Conservation (phyloP, 2,113 vertebrate genomes). For the Oncorhynchus mykiss region DNA sequence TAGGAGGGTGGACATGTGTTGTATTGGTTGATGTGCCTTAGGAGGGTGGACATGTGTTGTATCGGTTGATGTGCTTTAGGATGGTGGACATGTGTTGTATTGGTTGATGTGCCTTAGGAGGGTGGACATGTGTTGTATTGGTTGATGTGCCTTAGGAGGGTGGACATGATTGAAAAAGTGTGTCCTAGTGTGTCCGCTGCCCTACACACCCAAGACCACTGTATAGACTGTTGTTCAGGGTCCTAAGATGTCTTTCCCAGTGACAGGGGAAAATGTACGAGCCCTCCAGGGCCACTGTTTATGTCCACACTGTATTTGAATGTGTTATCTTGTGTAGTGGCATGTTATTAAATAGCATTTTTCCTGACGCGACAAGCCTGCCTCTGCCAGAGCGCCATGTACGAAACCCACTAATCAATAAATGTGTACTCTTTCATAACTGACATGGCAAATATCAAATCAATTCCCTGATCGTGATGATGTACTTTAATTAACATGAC, state of each 20-base stretch:
- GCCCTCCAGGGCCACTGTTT: not conserved
- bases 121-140: not conserved
- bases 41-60: too few species aligned
- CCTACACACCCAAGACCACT: too few species aligned
- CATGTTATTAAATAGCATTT: slow-evolving; percentile 43
- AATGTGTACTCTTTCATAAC: slow-evolving; percentile 32
- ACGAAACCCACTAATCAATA: slow-evolving; percentile 48
- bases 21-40: too few species aligned
- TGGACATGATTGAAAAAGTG: too few species aligned
- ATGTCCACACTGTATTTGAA: slow-evolving; percentile 22
- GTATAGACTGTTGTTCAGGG: too few species aligned
- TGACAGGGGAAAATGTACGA: not conserved
- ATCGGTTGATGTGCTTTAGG: too few species aligned
- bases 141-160: too few species aligned
- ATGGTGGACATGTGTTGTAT: too few species aligned
- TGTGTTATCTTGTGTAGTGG: slow-evolving; percentile 28
- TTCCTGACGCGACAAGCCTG: slow-evolving; percentile 38
- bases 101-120: not conserved
- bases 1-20: not conserved
- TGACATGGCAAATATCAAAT: slow-evolving; percentile 8
- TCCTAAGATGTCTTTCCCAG: not conserved
- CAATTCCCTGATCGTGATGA: slow-evolving; percentile 27
- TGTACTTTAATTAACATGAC: too few species aligned
- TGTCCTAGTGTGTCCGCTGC: too few species aligned
- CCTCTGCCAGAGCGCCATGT: slow-evolving; percentile 31